Conservation (phyloP, 2,797 vertebrate species). For the Scyliorhinus canicula region DNA sequence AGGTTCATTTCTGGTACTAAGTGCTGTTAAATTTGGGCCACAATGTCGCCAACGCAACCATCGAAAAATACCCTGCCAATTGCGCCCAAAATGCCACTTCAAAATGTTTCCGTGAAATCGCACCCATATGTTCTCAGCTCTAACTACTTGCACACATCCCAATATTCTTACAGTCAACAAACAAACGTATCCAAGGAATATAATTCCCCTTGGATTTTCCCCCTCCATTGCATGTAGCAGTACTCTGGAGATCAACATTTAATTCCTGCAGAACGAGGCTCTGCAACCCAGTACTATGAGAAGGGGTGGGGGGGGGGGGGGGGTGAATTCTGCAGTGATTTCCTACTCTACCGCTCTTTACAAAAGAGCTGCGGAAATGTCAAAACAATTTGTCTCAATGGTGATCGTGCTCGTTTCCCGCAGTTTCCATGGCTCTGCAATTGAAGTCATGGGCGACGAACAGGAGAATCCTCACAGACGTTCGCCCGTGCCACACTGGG, state of each 20-base stretch:
- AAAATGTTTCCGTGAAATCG: no score
- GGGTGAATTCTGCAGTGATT: neutral
- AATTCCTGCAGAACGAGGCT: neutral
- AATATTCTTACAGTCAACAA: neutral
- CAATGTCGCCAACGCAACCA: no score
- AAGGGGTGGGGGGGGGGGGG: neutral
- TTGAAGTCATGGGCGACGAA: neutral
- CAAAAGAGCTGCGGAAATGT: neutral
- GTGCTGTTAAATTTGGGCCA: no score
- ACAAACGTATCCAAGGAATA: neutral
- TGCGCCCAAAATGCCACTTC: no score
- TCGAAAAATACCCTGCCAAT: no score
- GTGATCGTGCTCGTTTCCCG: neutral
- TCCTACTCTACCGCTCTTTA: neutral
- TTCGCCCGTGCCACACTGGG: neutral
- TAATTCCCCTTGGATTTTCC: neutral
- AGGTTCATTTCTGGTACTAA: no score
- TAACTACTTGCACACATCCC: neutral
- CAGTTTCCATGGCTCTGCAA: neutral
- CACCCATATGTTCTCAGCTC: no score
- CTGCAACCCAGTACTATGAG: neutral
- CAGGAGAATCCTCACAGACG: neutral
- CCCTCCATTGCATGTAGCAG: neutral
- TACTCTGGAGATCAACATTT: neutral
- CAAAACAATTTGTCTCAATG: neutral